Conservation (phyloP, 2,797 vertebrate genomes). For the Knipowitschia caucasica region DNA sequence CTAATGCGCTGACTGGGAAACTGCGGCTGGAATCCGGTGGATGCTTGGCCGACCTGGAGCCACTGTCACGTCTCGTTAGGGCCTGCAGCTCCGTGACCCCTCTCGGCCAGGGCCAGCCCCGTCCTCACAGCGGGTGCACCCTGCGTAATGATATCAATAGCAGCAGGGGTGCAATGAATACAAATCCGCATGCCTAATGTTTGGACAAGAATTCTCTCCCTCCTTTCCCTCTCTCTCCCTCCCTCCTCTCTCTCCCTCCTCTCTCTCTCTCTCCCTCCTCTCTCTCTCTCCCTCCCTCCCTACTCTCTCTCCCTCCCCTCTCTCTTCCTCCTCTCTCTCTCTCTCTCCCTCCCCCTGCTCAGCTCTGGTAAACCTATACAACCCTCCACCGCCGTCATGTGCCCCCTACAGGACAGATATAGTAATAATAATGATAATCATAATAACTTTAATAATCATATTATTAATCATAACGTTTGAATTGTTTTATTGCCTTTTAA, state of each 20-base stretch:
- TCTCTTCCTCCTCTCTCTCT: constrained; percentile 56
- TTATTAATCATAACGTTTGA: too few relatives aligned
- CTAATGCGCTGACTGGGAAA: constrained; percentile 82
- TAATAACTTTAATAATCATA: background rate
- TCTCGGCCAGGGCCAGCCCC: constrained; percentile 62
- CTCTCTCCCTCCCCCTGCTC: constrained; percentile 34
- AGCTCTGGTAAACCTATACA: constrained; percentile 40
- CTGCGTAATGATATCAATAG: constrained; percentile 87
- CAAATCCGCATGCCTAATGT: constrained; percentile 84
- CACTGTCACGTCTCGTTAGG: constrained; percentile 94
- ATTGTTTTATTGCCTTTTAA: too few relatives aligned
- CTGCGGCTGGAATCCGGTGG: constrained; percentile 79
- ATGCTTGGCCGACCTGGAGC: constrained; percentile 89
- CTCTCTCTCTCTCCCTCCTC: constrained; percentile 35
- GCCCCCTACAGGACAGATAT: constrained; percentile 45
- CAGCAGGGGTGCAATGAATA: constrained; percentile 85
- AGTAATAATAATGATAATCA: background rate
- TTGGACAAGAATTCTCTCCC: constrained; percentile 82
- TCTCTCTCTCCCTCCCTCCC: constrained; percentile 44
- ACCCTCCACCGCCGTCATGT: constrained; percentile 53
- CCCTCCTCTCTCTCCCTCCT: constrained; percentile 30
- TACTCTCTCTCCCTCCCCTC: constrained; percentile 52
- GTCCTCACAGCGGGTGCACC: constrained; percentile 74
- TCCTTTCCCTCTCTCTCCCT: constrained; percentile 43
- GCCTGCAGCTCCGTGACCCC: constrained; percentile 74